Base-by-base conservation (phyloP, 1,140 invertebrate species). In the Fragariocoptes setiger region DNA sequence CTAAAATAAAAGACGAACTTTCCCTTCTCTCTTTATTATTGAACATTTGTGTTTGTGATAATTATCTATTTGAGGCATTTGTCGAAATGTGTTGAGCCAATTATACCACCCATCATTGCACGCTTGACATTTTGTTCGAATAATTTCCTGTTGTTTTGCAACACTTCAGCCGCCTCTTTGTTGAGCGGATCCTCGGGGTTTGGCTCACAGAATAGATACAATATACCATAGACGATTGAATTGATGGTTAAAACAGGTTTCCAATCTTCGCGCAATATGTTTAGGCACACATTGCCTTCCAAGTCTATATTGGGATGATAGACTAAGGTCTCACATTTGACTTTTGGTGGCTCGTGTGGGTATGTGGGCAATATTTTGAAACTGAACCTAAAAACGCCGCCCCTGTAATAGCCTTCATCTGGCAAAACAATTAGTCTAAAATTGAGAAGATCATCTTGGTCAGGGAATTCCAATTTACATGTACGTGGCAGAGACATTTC, bases 101-200 rank as follows among this genome's bases (percentile, higher is more conserved):
- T 71, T 57, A 79, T 79, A 36, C 83, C 83, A 40, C 85, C 86
- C 45, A 77, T 66, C 77, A 94, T 88, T 16, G 85, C 82, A 61
- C 86, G 82, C 43, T 43, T 43, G 12, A 94, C 86, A 61, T 92
- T 92, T 52, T 83, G 77, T 58, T 94, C 86, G 58, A 95, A 95
- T 42, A 82, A 62, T 51, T 82, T 67, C 56, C 79, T 64, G 58
- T 92, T 92, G 53, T 71, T 83, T 56, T 88, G 82, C 42, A 95
- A 63, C 21, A 92, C 80, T 57, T 92, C 83, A 17, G 88, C 88
- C n/a, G 88, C 88, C 62, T 95, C 86, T 65, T 94, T 94, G 57
- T 95, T 95, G 42, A 95, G 56, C 19, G 86, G 88, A 65, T 95
- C 88, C 63, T 95, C 86, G 14, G 86, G 82, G 62, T 94, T 95